phyloP scores from a whole-genome alignment of 2,113 vertebrate genomes.

The Equus quagga region DNA sequence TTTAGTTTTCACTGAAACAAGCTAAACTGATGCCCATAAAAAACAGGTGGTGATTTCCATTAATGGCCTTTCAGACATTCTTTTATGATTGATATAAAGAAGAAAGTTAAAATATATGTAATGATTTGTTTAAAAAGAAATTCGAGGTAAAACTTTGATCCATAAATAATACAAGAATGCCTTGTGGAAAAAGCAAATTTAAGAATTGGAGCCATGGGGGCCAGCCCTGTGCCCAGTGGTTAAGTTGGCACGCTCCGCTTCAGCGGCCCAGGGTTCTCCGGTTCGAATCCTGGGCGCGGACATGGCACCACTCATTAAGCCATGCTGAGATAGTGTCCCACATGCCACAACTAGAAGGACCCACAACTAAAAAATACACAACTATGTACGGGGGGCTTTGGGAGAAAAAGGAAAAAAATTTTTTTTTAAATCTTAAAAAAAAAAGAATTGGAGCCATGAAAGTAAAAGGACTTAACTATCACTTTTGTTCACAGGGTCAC shows the following conservation, averaged over 20 bases:
- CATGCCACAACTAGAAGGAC: too few species aligned
- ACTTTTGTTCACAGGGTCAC: background rate
- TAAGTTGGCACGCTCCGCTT: too few species aligned
- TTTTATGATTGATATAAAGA: background rate
- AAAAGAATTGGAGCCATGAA: background rate
- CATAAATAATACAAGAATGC: background rate
- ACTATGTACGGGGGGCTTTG: too few species aligned
- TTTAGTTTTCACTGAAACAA: conserved; percentile 27
- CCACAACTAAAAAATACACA: too few species aligned
- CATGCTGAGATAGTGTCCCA: too few species aligned
- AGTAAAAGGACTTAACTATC: background rate
- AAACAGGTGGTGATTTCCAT: background rate
- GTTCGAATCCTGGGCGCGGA: too few species aligned
- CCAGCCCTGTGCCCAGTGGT: too few species aligned
- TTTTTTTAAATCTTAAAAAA: too few species aligned
- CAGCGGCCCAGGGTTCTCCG: too few species aligned
- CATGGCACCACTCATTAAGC: too few species aligned
- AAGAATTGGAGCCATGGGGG: background rate
- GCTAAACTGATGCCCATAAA: background rate
- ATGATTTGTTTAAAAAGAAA: background rate
- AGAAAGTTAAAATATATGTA: background rate
- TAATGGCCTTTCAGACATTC: background rate
- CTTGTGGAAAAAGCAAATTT: background rate
- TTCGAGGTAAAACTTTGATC: background rate
- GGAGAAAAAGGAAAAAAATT: too few species aligned